Conservation (phyloP, 1,140 invertebrate genomes). For the Campoletis sonorensis region DNA sequence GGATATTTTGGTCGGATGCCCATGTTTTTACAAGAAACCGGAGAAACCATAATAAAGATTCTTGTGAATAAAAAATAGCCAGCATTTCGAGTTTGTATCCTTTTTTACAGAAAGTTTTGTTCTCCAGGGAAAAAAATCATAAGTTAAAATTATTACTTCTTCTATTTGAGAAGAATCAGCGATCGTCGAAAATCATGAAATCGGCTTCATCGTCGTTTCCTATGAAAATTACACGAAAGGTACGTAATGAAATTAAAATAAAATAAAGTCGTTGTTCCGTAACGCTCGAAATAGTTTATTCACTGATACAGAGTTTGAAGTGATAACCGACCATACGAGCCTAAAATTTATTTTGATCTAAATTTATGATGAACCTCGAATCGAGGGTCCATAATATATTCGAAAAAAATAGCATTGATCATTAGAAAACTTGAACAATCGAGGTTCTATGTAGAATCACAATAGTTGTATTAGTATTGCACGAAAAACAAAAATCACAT, state of each 20-base stretch:
- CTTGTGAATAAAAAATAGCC: no score
- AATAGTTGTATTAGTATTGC: constrained; percentile 34
- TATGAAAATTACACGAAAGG: no score
- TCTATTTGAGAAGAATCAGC: not conserved
- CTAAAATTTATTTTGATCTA: constrained; percentile 18
- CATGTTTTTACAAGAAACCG: no score
- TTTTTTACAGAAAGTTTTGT: no score
- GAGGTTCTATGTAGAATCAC: not conserved
- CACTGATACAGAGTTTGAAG: constrained; percentile 25
- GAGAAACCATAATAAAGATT: no score
- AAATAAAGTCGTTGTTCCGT: not conserved
- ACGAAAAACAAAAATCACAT: constrained; percentile 12
- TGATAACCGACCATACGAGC: not conserved
- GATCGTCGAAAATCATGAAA: not conserved
- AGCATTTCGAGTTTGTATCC: no score
- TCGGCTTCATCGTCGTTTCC: no score
- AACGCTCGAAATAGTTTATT: constrained; percentile 41
- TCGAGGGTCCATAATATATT: no score
- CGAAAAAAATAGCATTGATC: not conserved
- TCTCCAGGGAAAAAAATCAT: no score
- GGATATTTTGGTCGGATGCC: no score
- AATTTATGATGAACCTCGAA: not conserved
- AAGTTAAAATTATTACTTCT: not conserved
- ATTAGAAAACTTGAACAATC: not conserved
- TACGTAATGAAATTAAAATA: no score